Percentiles rank a stretch among this genome's conserved stretches.
Evolutionary conservation across 2,113 vertebrate genomes (phyloP).

Genomic region (Toxotes jaculatrix): DNA sequence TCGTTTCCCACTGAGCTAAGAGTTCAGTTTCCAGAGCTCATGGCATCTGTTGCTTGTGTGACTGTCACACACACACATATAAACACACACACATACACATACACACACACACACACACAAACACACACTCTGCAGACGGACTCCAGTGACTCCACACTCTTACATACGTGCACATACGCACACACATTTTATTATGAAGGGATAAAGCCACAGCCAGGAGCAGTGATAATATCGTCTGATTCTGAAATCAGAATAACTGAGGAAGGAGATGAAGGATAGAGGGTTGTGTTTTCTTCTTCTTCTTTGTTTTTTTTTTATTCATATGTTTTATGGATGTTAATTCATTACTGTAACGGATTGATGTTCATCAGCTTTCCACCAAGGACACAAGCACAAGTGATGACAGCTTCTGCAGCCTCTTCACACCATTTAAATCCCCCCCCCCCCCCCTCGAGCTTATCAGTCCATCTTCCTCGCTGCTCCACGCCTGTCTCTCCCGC

Average conservation of each 20-base stretch:
- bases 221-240: slow-evolving; percentile 33
- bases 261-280: slow-evolving; percentile 5
- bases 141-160: not conserved
- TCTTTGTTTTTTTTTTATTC: not conserved
- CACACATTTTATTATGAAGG: not conserved
- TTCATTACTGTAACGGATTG: not conserved
- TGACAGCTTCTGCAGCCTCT: slow-evolving; percentile 18
- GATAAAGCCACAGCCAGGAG: slow-evolving; percentile 19
- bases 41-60: slow-evolving; percentile 6
- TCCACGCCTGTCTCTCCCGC: slow-evolving; percentile 27
- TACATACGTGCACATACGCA: not conserved
- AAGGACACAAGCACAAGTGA: slow-evolving; percentile 3
- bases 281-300: not conserved
- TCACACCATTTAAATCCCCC: slow-evolving; percentile 28
- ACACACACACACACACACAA: not conserved
- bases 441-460: not conserved
- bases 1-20: not conserved
- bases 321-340: slow-evolving; percentile 8
- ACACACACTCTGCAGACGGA: not conserved
- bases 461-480: slow-evolving; percentile 24
- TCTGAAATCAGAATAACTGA: slow-evolving; percentile 33
- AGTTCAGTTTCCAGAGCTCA: not conserved
- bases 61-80: not conserved
- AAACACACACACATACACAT: too few relatives aligned
- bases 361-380: slow-evolving; percentile 17